A percentile compares a stretch with the other conserved stretches of the same genome.
These are phyloP conservation scores for Lasioglossum villosulum DNA, from an alignment of 2,888 invertebrate species.

Conservation along the genomic window DNA sequence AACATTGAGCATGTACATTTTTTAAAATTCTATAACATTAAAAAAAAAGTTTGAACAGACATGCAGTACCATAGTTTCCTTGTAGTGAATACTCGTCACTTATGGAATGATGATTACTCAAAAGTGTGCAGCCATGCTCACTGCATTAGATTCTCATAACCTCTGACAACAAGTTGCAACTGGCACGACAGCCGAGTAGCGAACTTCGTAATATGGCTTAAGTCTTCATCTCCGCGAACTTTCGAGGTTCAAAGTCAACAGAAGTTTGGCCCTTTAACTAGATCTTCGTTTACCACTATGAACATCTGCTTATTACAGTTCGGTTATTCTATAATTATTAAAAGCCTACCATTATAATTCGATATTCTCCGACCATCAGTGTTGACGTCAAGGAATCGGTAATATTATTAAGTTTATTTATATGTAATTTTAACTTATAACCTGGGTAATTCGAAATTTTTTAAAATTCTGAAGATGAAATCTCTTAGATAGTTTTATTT, in stretches of 20 bases:
- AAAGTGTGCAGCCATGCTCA: neutral
- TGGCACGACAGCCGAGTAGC: neutral
- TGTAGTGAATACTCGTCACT: no score
- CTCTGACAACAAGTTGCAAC: constrained; percentile 17
- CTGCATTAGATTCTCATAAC: constrained; percentile 42
- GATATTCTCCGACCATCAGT: neutral
- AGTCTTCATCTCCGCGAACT: constrained; percentile 23
- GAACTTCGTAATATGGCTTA: constrained; percentile 33
- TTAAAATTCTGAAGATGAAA: no score
- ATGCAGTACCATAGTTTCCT: neutral
- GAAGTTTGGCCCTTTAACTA: constrained; percentile 12
- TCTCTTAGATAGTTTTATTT: no score
- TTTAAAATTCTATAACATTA: neutral
- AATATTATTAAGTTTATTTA: neutral
- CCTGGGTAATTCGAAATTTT: neutral
- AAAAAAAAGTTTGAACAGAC: neutral
- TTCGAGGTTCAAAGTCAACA: constrained; percentile 44
- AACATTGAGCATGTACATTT: neutral
- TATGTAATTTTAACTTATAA: neutral
- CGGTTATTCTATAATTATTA: neutral
- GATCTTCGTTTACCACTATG: constrained; percentile 16
- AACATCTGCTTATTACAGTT: constrained; percentile 18
- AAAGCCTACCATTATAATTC: neutral
- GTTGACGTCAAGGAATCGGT: neutral
- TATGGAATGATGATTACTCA: neutral